Base-by-base conservation (phyloP, 2,888 invertebrate species). In the Stenchaetothrips biformis region DNA sequence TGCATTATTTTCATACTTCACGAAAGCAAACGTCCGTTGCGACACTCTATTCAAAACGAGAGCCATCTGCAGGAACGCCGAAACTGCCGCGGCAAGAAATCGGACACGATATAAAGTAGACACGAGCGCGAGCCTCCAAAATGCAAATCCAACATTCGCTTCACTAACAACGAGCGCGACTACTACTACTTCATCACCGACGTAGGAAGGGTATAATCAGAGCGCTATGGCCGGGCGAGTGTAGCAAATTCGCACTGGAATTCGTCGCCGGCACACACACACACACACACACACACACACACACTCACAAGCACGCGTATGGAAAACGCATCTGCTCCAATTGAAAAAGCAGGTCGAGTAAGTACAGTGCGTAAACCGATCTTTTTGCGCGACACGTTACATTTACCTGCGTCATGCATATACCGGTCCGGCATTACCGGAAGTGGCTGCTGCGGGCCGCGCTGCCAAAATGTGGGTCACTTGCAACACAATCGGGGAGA, bases 341-440 rank as follows among this genome's bases (percentile, higher is more conserved):
- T 25, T 21, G 9, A 74, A 74, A 21, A 11, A 25, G 67, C 62
- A 16, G 18, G 67, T 9, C 21, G 59, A 13, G 59, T 59, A 59
- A 59, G 59, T 59, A 18, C 59, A 59, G 67, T 25, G 67, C 67
- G 67, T 74, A 74, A 74, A 74, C 67, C 67, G 67, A 74, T 74
- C 67, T 74, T 74, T 74, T 74, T 21, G n/a, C 25, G 21, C 21
- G 6, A 74, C 67, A 74, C 67, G 7, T 74, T 25, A 25, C 67
- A 74, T 21, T 74, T 74, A 74, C 67, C 67, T 74, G 67, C 21
- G 25, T 25, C 67, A 21, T 21, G 9, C 21, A 49, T 49, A 49
- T 53, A 53, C 53, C 53, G 53, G 53, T 53, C 53, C 6, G 53
- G 53, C 16, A 16, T 16, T 1, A 16, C 53, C 53, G 53, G 53